Conservation (phyloP, 2,888 invertebrate species). For the Hirtodrosophila histrioides region DNA sequence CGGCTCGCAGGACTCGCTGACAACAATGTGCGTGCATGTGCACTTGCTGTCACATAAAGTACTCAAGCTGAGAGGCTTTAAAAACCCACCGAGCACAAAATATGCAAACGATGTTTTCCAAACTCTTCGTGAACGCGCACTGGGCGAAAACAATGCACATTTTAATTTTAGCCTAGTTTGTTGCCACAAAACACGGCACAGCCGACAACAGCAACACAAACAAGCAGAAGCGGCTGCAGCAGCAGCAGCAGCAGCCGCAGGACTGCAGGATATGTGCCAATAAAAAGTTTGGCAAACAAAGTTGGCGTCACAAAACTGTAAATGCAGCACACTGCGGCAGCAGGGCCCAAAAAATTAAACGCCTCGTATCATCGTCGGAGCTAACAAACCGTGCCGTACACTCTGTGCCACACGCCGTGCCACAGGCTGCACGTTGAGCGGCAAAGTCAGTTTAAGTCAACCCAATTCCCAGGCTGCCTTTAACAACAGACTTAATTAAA, state of each 20-base stretch:
- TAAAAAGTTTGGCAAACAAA: slow-evolving; percentile 80
- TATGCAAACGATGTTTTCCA: slow-evolving; percentile 67
- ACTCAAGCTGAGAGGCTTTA: slow-evolving; percentile 58
- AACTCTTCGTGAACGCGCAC: slow-evolving; percentile 46
- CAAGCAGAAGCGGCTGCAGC: slow-evolving; percentile 11
- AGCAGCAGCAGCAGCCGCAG: slow-evolving; percentile 23
- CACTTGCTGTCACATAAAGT: slow-evolving; percentile 44
- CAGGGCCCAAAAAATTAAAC: slow-evolving; percentile 54
- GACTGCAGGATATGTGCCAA: slow-evolving; percentile 75
- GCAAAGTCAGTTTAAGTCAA: slow-evolving; percentile 30
- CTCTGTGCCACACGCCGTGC: too few relatives aligned
- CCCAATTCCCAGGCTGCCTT: slow-evolving; percentile 40
- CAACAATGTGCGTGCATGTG: slow-evolving; percentile 36
- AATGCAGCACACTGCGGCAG: slow-evolving; percentile 61
- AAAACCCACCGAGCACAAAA: slow-evolving; percentile 26
- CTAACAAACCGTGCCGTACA: slow-evolving; percentile 20
- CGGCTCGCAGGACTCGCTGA: slow-evolving; percentile 24
- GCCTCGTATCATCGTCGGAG: slow-evolving; percentile 31
- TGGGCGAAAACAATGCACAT: slow-evolving; percentile 72
- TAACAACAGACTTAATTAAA: slow-evolving; percentile 70
- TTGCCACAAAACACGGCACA: slow-evolving; percentile 59
- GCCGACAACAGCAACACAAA: slow-evolving; percentile 18
- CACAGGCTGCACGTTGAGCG: slow-evolving; percentile 9
- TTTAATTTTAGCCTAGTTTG: slow-evolving; percentile 76
- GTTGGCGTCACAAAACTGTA: slow-evolving; percentile 77